Base-by-base conservation (phyloP, 2,797 vertebrate species). In the Argyrosomus regius region DNA sequence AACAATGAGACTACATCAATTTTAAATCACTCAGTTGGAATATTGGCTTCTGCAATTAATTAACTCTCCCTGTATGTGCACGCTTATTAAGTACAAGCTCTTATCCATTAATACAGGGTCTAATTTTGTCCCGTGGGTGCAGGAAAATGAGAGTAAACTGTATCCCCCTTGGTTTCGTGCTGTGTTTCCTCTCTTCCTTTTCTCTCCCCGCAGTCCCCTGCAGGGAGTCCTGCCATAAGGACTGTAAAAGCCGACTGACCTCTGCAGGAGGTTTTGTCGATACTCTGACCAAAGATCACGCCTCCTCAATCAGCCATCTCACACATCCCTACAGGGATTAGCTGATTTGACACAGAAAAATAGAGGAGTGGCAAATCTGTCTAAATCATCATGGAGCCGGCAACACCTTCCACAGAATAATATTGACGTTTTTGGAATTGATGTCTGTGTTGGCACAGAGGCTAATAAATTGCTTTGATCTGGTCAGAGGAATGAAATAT, bases 381-480 rank as follows among this genome's bases (percentile, higher is more conserved):
- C 71, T 64, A 57, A 88, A 74, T 84, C 72, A 69, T 72, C 64
- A 58, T 24, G 78, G 72, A 59, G 77, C 53, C 72, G 62, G 67
- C 67, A 48, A 28, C 75, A 69, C 75, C 73, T 72, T 83, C 53
- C 84, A 54, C 28, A 28, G 66, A 67, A 67, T 61, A 20, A 77
- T 88, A 92, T 87, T 80, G 88, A 92, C 78, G 66, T 88, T 81
- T 87, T 53, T 75, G 11, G 31, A 81, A 83, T 62, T 79, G 77
- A 83, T 87, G 82, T 81, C 68, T 71, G 76, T 80, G 82, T 80
- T 79, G 75, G 65, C 57, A 24, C 48, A 57, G 66, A 58, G 80
- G 82, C 49, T 84, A 78, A 88, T 90, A 73, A 81, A 83, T 65
- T 28, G 63, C 71, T 83, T 77, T 84, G 87, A 88, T 86, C 80